Evolutionary conservation across 2,888 invertebrate species (phyloP).

Genomic region (Dichetophora obliterata): DNA sequence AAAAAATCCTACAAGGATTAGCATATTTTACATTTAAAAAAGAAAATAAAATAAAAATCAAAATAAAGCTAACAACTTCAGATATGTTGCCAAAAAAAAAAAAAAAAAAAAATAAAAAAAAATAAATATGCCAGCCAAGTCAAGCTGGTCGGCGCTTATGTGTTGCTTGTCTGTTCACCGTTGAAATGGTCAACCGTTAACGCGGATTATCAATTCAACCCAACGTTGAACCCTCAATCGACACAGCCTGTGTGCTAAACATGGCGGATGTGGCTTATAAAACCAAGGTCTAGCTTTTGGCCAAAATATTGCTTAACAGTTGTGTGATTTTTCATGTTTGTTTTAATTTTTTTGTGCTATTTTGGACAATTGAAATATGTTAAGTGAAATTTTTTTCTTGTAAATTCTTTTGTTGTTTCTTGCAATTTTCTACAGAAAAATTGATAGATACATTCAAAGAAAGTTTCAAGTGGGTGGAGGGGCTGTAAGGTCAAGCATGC

Average conservation of each 20-base stretch:
- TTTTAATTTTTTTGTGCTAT: background rate
- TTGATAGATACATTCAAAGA: slow-evolving; percentile 24
- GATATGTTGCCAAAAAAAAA: slow-evolving; percentile 3
- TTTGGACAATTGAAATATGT: slow-evolving; percentile 34
- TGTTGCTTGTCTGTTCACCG: background rate
- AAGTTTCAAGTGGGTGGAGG: background rate
- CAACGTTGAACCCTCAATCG: slow-evolving; percentile 42
- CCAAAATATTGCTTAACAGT: slow-evolving; percentile 13
- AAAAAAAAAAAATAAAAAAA: no score
- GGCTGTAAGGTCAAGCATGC: background rate
- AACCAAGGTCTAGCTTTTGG: slow-evolving; percentile 31
- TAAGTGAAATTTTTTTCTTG: slow-evolving; percentile 28
- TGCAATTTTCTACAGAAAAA: slow-evolving; percentile 20
- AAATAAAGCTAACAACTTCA: background rate
- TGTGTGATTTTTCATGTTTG: slow-evolving; percentile 1
- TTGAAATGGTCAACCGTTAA: slow-evolving; percentile 30
- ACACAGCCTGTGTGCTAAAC: background rate
- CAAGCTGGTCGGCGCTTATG: background rate
- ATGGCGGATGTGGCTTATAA: slow-evolving; percentile 36
- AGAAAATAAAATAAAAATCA: background rate
- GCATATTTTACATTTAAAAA: background rate
- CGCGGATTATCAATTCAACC: slow-evolving; percentile 63
- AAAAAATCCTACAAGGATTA: background rate
- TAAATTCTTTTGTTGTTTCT: background rate
- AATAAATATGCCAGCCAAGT: background rate